These are phyloP conservation scores for Tipula vernalis DNA, from an alignment of 2,888 invertebrate genomes.

Conservation along the genomic window DNA sequence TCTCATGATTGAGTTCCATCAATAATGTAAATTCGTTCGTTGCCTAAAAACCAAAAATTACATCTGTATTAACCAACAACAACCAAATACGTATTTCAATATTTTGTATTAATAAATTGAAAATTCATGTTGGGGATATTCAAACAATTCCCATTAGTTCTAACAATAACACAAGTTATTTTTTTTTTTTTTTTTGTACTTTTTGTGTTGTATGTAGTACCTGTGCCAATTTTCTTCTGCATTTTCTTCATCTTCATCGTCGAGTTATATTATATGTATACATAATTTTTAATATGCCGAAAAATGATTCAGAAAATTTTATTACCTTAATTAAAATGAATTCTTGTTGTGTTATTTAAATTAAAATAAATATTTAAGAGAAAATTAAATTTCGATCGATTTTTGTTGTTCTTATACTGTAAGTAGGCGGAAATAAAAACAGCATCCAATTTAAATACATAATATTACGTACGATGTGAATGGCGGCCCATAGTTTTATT, in stretches of 20 bases:
- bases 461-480: not conserved
- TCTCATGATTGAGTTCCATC: not conserved
- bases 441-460: not conserved
- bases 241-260: not conserved
- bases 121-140: not conserved
- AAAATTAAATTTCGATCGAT: not conserved
- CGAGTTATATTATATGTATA: not conserved
- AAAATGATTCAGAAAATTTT: not conserved
- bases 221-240: not conserved
- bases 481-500: not conserved
- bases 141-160: not conserved
- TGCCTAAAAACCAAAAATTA: not conserved
- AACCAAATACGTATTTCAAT: not conserved
- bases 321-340: not conserved
- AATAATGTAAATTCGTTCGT: not conserved
- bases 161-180: not conserved
- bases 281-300: not conserved
- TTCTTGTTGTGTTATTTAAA: not conserved
- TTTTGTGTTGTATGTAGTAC: not conserved
- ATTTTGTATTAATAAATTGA: conserved; percentile 4
- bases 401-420: not conserved
- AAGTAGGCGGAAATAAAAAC: not conserved
- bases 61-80: not conserved
- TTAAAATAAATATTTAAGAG: not conserved
- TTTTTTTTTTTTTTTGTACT: not conserved